Conservation (phyloP, 2,113 vertebrate species). For the Lichenostomus cassidix region DNA sequence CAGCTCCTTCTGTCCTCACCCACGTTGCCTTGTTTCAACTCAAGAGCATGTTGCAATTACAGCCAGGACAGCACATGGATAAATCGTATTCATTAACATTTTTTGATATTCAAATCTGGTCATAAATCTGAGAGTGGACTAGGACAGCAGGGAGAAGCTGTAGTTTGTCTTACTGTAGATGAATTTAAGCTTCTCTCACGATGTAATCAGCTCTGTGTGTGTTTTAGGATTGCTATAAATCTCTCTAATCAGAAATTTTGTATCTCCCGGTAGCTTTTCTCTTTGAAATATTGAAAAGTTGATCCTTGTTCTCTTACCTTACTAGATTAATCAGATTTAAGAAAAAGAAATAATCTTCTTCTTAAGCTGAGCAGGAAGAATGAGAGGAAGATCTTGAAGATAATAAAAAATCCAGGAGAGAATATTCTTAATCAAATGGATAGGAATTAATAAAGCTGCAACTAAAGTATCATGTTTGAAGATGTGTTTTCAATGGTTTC, state of each 20-base stretch:
- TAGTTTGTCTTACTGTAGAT: not conserved
- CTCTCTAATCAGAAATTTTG: slow-evolving; percentile 50
- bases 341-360: slow-evolving; percentile 28
- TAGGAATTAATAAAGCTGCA: slow-evolving; percentile 32
- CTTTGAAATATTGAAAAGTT: slow-evolving; percentile 43
- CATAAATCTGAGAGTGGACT: not conserved
- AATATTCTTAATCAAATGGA: slow-evolving; percentile 55
- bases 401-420: slow-evolving; percentile 51
- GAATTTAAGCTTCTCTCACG: not conserved
- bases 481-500: slow-evolving; percentile 48
- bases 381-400: slow-evolving; percentile 57
- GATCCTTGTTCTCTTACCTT: slow-evolving; percentile 59
- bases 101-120: not conserved
- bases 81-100: not conserved
- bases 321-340: slow-evolving; percentile 43
- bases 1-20: not conserved
- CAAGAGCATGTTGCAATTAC: not conserved
- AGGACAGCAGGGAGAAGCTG: not conserved
- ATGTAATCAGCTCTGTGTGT: slow-evolving; percentile 13
- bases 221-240: slow-evolving; percentile 58
- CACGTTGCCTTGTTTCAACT: fast-evolving
- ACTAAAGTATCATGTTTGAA: slow-evolving; percentile 30
- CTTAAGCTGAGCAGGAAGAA: slow-evolving; percentile 39
- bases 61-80: not conserved
- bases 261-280: not conserved